Evolutionary conservation across 2,113 vertebrate species (phyloP).

Genomic region (Ursus arctos): DNA sequence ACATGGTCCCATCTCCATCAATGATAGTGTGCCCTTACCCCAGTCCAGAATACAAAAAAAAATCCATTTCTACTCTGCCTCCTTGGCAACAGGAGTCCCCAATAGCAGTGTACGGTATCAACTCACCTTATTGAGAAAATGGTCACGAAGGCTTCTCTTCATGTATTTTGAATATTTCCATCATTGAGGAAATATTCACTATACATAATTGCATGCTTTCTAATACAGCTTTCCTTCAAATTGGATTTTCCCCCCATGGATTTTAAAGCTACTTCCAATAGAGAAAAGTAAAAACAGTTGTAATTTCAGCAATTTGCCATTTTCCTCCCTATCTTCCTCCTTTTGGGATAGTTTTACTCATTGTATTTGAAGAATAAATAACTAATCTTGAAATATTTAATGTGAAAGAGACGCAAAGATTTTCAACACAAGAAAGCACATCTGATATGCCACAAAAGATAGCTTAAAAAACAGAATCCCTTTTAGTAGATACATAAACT

Average conservation of each 20-base stretch:
- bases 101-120: background rate
- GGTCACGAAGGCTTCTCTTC: conserved; percentile 63
- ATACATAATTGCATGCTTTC: conserved; percentile 79
- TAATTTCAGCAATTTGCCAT: conserved; percentile 78
- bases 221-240: conserved; percentile 77
- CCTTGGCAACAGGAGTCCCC: background rate
- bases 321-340: conserved; percentile 72
- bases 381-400: conserved; percentile 78
- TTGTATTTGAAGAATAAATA: conserved; percentile 79
- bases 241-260: conserved; percentile 75
- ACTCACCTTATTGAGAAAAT: conserved; percentile 69
- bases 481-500: conserved; percentile 57
- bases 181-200: conserved; percentile 79
- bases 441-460: conserved; percentile 67
- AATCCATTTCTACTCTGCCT: conserved; percentile 36
- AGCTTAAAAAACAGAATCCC: conserved; percentile 64
- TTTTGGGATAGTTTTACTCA: conserved; percentile 73
- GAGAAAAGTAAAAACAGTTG: conserved; percentile 80
- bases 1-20: background rate
- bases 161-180: conserved; percentile 76
- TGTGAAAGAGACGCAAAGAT: conserved; percentile 71
- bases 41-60: conserved; percentile 54
- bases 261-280: conserved; percentile 77
- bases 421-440: conserved; percentile 62
- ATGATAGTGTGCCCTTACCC: background rate